Percentiles rank a stretch among this genome's conserved stretches.
These are phyloP conservation scores for Thunnus thynnus DNA, from an alignment of 2,113 vertebrate species.

Conservation along the genomic window DNA sequence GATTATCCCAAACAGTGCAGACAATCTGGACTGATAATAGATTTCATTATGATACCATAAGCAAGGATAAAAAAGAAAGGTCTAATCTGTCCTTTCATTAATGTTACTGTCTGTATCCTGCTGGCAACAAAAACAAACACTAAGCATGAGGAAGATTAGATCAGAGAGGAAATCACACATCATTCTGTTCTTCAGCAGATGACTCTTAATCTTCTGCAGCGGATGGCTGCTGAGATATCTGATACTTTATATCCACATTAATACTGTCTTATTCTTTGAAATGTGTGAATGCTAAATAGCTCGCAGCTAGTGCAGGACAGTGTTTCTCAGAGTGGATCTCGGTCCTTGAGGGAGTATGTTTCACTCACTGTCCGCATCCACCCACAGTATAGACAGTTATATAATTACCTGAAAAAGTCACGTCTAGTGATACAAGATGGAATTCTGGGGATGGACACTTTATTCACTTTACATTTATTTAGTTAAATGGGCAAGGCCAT, in stretches of 20 bases:
- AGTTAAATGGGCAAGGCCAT: too few relatives aligned
- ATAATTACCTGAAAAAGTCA: too few relatives aligned
- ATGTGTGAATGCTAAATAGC: not conserved
- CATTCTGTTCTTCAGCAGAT: not conserved
- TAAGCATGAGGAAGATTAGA: constrained; percentile 49
- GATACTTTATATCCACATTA: not conserved
- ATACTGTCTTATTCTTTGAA: not conserved
- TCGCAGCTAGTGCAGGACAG: not conserved
- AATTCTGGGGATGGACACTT: too few relatives aligned
- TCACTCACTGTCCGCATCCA: too few relatives aligned
- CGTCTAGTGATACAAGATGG: too few relatives aligned
- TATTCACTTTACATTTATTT: too few relatives aligned
- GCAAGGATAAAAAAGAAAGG: constrained; percentile 14
- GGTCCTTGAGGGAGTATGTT: too few relatives aligned
- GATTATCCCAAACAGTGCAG: constrained; percentile 12
- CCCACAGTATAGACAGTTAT: too few relatives aligned
- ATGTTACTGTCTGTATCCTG: constrained; percentile 26
- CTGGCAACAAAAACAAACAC: constrained; percentile 32
- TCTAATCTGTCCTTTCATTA: constrained; percentile 28
- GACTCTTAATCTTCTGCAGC: not conserved
- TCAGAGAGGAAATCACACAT: constrained; percentile 56
- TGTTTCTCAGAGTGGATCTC: not conserved
- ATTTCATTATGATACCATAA: constrained; percentile 49
- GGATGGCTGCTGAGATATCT: not conserved
- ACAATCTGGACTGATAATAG: constrained; percentile 32